Base-by-base conservation (phyloP, 2,888 invertebrate genomes). In the Himalopsyche tibetana region DNA sequence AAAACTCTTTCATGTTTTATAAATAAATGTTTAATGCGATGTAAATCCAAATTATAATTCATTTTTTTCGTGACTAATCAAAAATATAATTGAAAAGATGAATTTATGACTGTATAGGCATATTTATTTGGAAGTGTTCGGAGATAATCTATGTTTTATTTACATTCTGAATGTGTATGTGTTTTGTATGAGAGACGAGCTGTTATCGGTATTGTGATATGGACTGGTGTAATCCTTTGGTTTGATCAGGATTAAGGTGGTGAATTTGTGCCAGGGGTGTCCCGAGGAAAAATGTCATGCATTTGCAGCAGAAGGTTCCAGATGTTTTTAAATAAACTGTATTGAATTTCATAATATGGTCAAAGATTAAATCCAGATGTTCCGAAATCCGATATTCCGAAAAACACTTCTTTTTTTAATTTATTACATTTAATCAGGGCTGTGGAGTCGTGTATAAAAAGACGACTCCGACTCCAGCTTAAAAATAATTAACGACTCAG, bases 131-230 rank as follows among this genome's bases (percentile, higher is more conserved):
- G 4, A 8, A 63, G 19, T 63, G 63, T 63, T 15, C 5, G 63
- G 4, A 6, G 19, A 19, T 63, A 63, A 63, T 63, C 63, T 63
- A 63, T 63, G 63, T 63, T 19, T 63, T 63, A 63, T 63, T 63
- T n/a, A 63, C 63, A 19, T 11, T 9, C 63, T 19, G 4, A 63
- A 63, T 63, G 63, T 63, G 63, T 51, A 15, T 51, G 51, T 51
- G 51, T 51, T 51, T 51, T 51, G 51, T 51, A 15, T 63, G 15
- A 19, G 28, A 9, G 15, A 15, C 63, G 19, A 63, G 15, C 63
- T 19, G 63, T 63, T 63, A 63, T 63, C 63, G 15, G 63, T 63
- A 63, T 63, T 63, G 63, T 63, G 63, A 63, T 63, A 63, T 19
- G 63, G 28, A 19, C 63, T 63, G 9, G 19, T 19, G n/a, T 63